These are phyloP conservation scores for Anguilla anguilla DNA, from an alignment of 2,797 vertebrate species.

Conservation along the genomic window DNA sequence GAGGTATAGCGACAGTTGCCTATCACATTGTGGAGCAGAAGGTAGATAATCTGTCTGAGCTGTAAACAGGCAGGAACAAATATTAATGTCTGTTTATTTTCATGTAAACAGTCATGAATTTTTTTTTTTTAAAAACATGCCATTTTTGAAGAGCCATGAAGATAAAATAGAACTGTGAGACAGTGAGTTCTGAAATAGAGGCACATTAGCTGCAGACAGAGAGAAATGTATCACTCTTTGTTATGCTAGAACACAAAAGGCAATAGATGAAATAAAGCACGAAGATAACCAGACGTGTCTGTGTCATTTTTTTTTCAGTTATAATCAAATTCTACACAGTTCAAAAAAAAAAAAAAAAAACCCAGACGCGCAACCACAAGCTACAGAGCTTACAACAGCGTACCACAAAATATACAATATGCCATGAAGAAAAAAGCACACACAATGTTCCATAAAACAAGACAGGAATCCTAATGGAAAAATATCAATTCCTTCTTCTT, in stretches of 20 bases:
- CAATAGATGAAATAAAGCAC: slow-evolving; percentile 54
- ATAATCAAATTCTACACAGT: slow-evolving; percentile 73
- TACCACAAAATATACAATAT: slow-evolving; percentile 81
- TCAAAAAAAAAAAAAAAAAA: slow-evolving; percentile 69
- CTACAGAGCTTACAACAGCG: slow-evolving; percentile 71
- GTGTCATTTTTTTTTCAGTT: slow-evolving; percentile 64
- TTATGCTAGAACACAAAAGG: background rate
- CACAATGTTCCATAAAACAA: slow-evolving; percentile 54
- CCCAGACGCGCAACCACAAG: slow-evolving; percentile 69
- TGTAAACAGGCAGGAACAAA: no score
- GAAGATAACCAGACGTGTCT: slow-evolving; percentile 40
- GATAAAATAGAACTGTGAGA: background rate
- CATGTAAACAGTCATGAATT: background rate
- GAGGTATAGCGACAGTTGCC: background rate
- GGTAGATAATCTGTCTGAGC: background rate
- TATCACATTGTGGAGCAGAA: background rate
- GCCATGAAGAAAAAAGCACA: slow-evolving; percentile 64
- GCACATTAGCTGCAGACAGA: background rate
- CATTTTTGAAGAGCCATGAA: background rate
- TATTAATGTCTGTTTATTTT: background rate
- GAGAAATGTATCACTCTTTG: background rate
- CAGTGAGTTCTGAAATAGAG: background rate
- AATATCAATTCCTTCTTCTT: slow-evolving; percentile 43
- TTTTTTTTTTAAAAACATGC: background rate
- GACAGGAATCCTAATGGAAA: slow-evolving; percentile 49